Evolutionary conservation across 30 jellyfish, hydroid and myxozoan genomes (phyloP), one percentile per base, ranked within the genome.

Genomic region (Phacellophora camtschatica): DNA sequence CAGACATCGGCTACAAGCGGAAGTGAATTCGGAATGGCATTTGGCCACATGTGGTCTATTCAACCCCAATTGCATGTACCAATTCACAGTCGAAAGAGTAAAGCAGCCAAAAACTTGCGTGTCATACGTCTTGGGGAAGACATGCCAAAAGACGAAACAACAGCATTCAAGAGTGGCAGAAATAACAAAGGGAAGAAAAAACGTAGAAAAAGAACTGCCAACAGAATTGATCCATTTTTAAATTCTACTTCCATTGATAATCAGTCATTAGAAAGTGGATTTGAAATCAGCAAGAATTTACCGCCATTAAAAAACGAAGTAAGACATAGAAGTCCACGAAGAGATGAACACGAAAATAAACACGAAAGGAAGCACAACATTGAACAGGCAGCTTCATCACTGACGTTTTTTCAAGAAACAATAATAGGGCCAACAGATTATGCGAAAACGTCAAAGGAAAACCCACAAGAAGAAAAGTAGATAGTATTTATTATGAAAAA

Each of bases 61-160:
- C 83, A 72, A 45, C 75, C 89, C 10, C 95, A 84, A 48, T 8
- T 84, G 4, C 79, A 84, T 55, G 64, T 57, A 12, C 81, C 84
- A 1, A 5, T 71, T 16, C 65, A 73, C n/a, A 28, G 41, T 8
- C 74, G 66, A 15, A 31, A 41, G 23, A 43, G 25, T 37, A 50
- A 57, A 20, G 41, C 73, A 16, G 19, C 77, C 6, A 59, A 43
- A 16, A 84, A 84, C 62, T 55, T 84, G 41, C 77, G 95, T 23
- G 89, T 84, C 10, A 84, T 84, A 16, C 88, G 95, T 10, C 81
- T 84, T 13, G 95, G 89, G n/a, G 95, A 84, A 49, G 95, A 84
- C 32, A 22, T 77, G 20, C 25, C 64, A 1, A 39, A 34, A n/a
- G 46, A 25, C 18, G 41, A 24, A 27, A n/a, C 29, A 62, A 77